phyloP scores from a whole-genome alignment of 1,140 invertebrate species.

The Drosophila kepulauana region DNA sequence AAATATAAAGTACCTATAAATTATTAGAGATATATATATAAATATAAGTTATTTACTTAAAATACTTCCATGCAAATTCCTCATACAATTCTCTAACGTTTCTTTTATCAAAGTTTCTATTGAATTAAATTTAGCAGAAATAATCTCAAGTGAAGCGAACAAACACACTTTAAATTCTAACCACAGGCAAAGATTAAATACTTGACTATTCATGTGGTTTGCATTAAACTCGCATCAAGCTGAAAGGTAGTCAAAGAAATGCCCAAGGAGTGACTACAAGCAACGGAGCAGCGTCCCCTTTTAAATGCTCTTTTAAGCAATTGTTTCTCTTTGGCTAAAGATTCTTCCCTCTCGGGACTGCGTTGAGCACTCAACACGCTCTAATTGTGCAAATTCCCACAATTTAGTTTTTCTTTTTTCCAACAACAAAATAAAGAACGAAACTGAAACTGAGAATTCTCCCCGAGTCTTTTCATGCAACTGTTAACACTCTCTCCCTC shows the following conservation, averaged over 20 bases:
- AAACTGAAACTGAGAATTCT: slow-evolving; percentile 29
- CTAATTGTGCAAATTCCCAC: slow-evolving; percentile 83
- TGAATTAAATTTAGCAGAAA: no score
- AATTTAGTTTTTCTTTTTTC: slow-evolving; percentile 49
- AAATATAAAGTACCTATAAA: no score
- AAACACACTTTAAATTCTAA: no score
- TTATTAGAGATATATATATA: no score
- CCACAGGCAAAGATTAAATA: neutral
- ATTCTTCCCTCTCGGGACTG: slow-evolving; percentile 3
- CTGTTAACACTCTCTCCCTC: slow-evolving; percentile 41
- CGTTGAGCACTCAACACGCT: slow-evolving; percentile 53
- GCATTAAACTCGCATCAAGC: neutral
- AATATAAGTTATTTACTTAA: no score
- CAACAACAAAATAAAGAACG: neutral
- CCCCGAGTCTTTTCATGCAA: slow-evolving; percentile 41
- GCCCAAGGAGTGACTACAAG: neutral
- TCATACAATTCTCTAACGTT: no score
- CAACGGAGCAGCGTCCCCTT: neutral
- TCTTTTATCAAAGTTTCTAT: no score
- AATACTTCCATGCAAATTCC: no score
- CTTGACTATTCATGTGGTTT: neutral
- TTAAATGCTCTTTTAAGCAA: slow-evolving; percentile 10
- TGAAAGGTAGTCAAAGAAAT: neutral
- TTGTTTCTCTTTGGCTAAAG: neutral
- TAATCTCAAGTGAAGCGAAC: no score